Base-by-base conservation (phyloP, 2,888 invertebrate species). In the Heliconius ismenius region DNA sequence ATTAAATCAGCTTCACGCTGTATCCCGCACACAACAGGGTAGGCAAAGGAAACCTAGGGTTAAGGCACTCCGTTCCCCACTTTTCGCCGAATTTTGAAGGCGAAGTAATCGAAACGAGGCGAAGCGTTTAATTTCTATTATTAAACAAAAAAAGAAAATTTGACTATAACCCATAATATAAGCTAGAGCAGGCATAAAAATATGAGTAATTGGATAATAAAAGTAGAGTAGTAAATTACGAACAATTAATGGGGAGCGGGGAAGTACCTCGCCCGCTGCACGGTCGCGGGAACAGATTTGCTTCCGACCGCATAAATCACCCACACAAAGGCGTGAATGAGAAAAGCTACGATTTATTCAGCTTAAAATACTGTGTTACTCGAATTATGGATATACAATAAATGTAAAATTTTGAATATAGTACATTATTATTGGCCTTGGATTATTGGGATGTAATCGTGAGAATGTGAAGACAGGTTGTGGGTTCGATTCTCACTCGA, bases 291-390 rank as follows among this genome's bases (percentile, higher is more conserved):
- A 65, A 76, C 76, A 76, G 76, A 76, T 76, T 76, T 73, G 63
- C 76, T 76, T 65, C 73, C 72, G 68, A 76, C 76, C 64, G 74
- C 75, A 78, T 79, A 80, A 79, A 80, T 80, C 80, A 81, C 80
- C 77, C 75, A 63, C 77, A 79, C 76, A 78, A 80, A 78, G 78
- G 79, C 76, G 78, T 73, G 78, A 79, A 79, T 79, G 78, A 77
- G 76, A 74, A 79, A 79, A 80, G 74, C 80, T 78, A 76, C 78
- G 79, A 79, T 80, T 80, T 80, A 80, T 81, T 78, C 78, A 63
- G 70, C 69, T 73, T 32, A 73, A 73, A 76, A 64, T 36, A 39
- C 76, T 62, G 78, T 73, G 78, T 76, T 63, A 62, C 39, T 63
- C 73, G 63, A 68, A 73, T 67, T 54, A 28, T 43, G 64, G n/a